Conservation (phyloP, 2,888 invertebrate genomes). For the Scrobipalpa atriplicella region DNA sequence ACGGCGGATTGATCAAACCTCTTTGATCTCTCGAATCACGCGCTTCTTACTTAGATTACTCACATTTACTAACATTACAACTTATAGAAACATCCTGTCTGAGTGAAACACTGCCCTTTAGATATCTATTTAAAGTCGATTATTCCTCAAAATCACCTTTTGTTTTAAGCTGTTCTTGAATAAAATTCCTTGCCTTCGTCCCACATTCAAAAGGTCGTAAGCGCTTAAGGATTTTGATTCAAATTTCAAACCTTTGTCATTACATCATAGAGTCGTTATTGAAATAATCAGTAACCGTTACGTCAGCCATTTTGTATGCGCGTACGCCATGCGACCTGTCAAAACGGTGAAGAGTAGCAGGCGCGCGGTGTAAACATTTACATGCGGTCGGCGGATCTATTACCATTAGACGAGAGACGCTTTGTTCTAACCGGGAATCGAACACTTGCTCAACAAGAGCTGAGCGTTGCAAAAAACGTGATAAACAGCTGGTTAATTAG, state of each 20-base stretch:
- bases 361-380: constrained; percentile 69
- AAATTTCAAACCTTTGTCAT: not conserved
- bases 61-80: constrained; percentile 56
- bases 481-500: constrained; percentile 15
- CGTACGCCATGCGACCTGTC: constrained; percentile 60
- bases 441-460: constrained; percentile 18
- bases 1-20: constrained; percentile 69
- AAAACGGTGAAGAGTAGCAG: constrained; percentile 77
- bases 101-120: constrained; percentile 31
- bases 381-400: constrained; percentile 48
- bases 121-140: not conserved
- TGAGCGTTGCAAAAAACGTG: constrained; percentile 7
- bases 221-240: not conserved
- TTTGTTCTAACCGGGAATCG: constrained; percentile 26
- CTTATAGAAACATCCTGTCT: constrained; percentile 38
- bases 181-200: not conserved
- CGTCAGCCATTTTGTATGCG: constrained; percentile 8
- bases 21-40: constrained; percentile 76
- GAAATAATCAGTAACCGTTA: not conserved
- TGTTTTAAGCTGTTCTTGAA: constrained; percentile 4
- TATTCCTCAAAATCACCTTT: not conserved
- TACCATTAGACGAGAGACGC: constrained; percentile 25
- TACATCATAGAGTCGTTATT: not conserved
- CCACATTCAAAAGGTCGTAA: not conserved
- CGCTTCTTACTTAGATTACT: constrained; percentile 77